Evolutionary conservation across 2,113 vertebrate species (phyloP).

Genomic region (Nyctibius bracteatus): DNA sequence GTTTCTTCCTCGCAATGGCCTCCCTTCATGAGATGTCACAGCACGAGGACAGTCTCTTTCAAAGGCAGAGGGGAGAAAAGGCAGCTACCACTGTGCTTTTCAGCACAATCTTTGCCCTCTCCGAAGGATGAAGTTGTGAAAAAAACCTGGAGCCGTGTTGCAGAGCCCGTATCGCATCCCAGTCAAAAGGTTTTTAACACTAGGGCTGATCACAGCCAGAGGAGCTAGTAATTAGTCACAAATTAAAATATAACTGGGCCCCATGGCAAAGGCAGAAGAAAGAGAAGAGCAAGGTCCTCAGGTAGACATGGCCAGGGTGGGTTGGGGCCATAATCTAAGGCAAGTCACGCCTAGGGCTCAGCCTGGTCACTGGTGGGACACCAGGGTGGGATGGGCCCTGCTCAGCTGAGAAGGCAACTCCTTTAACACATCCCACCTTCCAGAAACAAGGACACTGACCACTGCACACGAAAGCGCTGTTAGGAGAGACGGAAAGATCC

Average conservation of each 20-base stretch:
- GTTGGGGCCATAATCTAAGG: background rate
- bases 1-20: background rate
- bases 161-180: background rate
- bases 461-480: background rate
- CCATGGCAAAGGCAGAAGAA: background rate
- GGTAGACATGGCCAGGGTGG: background rate
- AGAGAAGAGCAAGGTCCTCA: background rate
- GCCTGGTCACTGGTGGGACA: background rate
- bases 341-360: background rate
- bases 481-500: background rate
- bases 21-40: slow-evolving; percentile 30
- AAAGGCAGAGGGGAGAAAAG: slow-evolving; percentile 18
- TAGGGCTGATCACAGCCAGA: background rate
- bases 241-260: background rate
- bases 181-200: background rate
- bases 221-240: background rate
- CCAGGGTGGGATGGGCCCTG: background rate
- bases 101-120: background rate
- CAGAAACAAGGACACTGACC: background rate
- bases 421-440: background rate
- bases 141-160: background rate
- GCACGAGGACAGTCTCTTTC: background rate
- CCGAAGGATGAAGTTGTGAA: background rate
- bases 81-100: background rate
- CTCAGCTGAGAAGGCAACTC: background rate